Conservation (phyloP, 2,113 vertebrate species). For the Callocephalon fimbriatum region DNA sequence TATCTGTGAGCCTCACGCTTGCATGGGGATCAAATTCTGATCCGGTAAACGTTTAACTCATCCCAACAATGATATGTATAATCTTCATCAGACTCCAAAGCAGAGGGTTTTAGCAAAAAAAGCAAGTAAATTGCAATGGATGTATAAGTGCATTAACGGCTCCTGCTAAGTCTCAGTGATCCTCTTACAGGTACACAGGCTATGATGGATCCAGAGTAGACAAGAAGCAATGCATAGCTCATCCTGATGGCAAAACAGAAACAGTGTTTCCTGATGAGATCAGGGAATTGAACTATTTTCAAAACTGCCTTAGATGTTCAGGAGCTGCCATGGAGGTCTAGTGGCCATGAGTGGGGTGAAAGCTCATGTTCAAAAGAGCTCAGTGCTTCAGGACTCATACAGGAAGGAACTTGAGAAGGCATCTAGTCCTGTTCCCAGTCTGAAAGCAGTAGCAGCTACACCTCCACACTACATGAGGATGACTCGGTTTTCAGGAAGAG, state of each 20-base stretch:
- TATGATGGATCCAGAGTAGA: neutral
- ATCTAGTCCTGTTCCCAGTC: neutral
- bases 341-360: neutral
- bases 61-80: conserved; percentile 4
- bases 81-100: conserved; percentile 22
- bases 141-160: neutral
- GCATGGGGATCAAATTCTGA: conserved; percentile 22
- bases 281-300: neutral
- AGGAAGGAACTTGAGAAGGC: neutral
- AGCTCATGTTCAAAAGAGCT: neutral
- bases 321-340: neutral
- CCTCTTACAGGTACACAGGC: conserved; percentile 36
- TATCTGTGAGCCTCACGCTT: neutral
- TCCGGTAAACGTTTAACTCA: neutral
- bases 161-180: conserved; percentile 34
- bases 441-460: neutral
- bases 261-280: neutral
- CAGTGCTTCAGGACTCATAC: neutral
- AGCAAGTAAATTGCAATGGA: neutral
- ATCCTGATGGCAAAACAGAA: neutral
- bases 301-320: neutral
- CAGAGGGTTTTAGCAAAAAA: conserved; percentile 10
- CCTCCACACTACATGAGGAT: neutral
- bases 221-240: neutral
- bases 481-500: neutral